Evolutionary conservation across 2,888 invertebrate genomes (phyloP).

Genomic region (Megaustenia siamemsis): DNA sequence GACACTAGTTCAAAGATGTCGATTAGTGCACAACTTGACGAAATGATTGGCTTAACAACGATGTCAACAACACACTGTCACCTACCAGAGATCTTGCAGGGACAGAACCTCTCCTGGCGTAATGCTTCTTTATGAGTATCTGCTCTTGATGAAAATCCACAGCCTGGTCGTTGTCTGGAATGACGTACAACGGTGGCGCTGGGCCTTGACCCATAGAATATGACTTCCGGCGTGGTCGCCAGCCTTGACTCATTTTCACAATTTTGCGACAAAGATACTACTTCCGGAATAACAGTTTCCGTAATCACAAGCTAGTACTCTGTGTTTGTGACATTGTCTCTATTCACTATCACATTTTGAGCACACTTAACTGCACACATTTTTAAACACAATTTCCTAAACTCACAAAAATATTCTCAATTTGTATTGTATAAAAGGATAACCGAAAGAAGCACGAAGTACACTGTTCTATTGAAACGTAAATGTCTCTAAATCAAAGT

Average conservation of each 20-base stretch:
- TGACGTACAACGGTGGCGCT: conserved; percentile 63
- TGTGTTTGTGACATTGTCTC: neutral
- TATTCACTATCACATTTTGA: neutral
- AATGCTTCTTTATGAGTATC: conserved; percentile 62
- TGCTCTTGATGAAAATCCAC: conserved; percentile 66
- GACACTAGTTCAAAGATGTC: too few relatives aligned
- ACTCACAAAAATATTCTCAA: too few relatives aligned
- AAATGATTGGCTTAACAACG: too few relatives aligned
- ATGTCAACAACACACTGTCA: neutral
- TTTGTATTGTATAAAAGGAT: too few relatives aligned
- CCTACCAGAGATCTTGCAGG: conserved; percentile 60
- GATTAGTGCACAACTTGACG: too few relatives aligned
- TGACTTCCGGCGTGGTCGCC: conserved; percentile 61
- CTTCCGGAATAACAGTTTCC: neutral
- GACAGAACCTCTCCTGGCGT: conserved; percentile 65
- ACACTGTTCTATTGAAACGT: too few relatives aligned
- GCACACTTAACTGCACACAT: too few relatives aligned
- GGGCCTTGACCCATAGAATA: conserved; percentile 57
- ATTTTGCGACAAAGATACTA: neutral
- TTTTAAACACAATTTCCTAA: too few relatives aligned
- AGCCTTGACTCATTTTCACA: conserved; percentile 36
- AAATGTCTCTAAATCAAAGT: too few relatives aligned
- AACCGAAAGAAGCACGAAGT: too few relatives aligned
- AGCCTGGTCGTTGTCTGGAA: conserved; percentile 70
- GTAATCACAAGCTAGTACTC: neutral